Evolutionary conservation across 2,888 invertebrate species (phyloP), one percentile per base, ranked within the genome.

Genomic region (Apodemia zela): DNA sequence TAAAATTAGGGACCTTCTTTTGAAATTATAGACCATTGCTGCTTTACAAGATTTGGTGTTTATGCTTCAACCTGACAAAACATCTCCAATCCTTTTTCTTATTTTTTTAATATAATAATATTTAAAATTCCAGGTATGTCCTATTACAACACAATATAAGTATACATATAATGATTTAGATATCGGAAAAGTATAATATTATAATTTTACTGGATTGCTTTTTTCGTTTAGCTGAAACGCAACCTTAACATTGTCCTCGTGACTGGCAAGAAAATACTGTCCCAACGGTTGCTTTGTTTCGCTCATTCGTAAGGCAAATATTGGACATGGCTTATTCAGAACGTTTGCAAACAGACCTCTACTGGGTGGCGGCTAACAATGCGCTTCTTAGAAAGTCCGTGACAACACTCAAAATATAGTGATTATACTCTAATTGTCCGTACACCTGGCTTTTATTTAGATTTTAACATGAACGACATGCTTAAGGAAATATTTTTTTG

Each of bases 291-390:
- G 84, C 82, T 83, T 90, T 91, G 90, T 90, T 89, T 90, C 85
- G 79, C 87, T 87, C 87, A 87, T 85, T 86, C 89, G 81, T 78
- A 88, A 77, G 75, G 86, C 89, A 90, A 91, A 91, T 90, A 90
- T 89, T 90, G 88, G 84, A 77, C 73, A 82, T 79, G 77, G 76
- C 76, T 80, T 81, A 87, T 89, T 87, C 82, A 85, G 81, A 69
- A 72, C 81, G 89, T 87, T 89, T 89, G 89, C 89, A 90, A 90
- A 91, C 90, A 90, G 72, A 67, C 71, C 71, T 76, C 84, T 84
- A 81, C 87, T 88, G 89, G 90, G 90, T 89, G 90, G 90, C 83
- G 70, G 71, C 76, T 76, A 81, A 90, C 89, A 90, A 91, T 79
- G 75, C 66, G 62, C 75, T 91, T 89, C 89, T 73, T 47, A 73